Base-by-base conservation (phyloP, 2,888 invertebrate species). In the Epistrophe grossulariae region DNA sequence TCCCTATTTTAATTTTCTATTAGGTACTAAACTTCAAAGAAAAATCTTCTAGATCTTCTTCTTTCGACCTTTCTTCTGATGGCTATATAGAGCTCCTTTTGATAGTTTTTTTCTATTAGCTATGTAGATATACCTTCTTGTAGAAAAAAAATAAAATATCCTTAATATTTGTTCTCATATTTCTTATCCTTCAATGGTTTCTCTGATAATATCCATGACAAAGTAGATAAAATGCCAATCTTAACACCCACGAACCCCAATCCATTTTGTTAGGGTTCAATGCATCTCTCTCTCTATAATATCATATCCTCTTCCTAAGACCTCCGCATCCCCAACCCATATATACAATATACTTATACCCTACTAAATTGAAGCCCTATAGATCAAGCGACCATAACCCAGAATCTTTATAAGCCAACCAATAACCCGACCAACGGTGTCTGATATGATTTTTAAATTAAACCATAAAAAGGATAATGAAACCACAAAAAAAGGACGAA, bases 391-490 rank as follows among this genome's bases (percentile, higher is more conserved):
- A 74, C 59, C 70, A 24, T 24, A 64, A 66, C 57, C 43, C 43
- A 59, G 79, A 84, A 79, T 76, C 74, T 66, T 71, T 79, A 24
- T 24, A 78, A 85, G 73, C 78, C 74, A 81, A 78, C 85, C 78
- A 84, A 74, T 80, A 80, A 81, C 72, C 81, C 84, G 60, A 72
- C 81, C 84, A 81, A 78, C 80, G 66, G 73, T 85, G 85, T 81
- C 85, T 87, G 87, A 79, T 83, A 83, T 79, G 87, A 87, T 87
- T 87, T 87, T 87, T 87, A 87, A 87, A 83, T 87, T 87, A 83
- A 87, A 83, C 76, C 87, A 83, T 87, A 87, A 87, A 85, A 76
- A 76, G 87, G 87, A 87, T 83, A 87, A 83, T 76, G 79, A 76
- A 84, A 79, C 78, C 72, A 73, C 68, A 50, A 38, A 48, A 15